These are phyloP conservation scores for Acromyrmex heyeri DNA, from an alignment of 1,140 invertebrate species.

Conservation along the genomic window DNA sequence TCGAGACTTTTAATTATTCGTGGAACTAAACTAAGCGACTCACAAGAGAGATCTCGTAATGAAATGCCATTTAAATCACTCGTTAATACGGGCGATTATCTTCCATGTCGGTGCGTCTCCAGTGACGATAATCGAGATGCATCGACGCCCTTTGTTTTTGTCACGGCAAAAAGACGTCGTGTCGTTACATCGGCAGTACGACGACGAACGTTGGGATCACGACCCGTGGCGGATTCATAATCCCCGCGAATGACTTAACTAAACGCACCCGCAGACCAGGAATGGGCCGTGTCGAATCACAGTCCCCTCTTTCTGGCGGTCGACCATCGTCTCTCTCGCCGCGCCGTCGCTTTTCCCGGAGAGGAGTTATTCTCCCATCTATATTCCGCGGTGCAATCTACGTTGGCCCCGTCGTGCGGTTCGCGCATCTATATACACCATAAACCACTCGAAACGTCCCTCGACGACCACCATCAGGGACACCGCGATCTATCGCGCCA, in stretches of 20 bases:
- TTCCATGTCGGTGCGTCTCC: conserved; percentile 43
- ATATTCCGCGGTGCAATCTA: conserved; percentile 77
- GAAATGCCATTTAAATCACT: conserved; percentile 55
- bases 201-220: conserved; percentile 63
- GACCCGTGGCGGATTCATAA: conserved; percentile 79
- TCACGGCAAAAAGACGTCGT: not conserved
- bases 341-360: conserved; percentile 35
- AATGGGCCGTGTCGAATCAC: conserved; percentile 79
- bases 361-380: conserved; percentile 78
- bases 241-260: conserved; percentile 82
- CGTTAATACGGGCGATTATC: conserved; percentile 44
- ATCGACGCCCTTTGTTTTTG: conserved; percentile 64
- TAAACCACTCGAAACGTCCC: conserved; percentile 77
- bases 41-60: conserved; percentile 29
- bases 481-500: conserved; percentile 40
- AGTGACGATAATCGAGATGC: conserved; percentile 1
- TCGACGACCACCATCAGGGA: conserved; percentile 64
- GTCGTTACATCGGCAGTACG: conserved; percentile 15
- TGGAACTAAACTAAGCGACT: not conserved
- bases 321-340: conserved; percentile 38
- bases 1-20: conserved; percentile 55
- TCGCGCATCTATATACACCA: conserved; percentile 70
- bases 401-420: conserved; percentile 62
- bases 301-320: conserved; percentile 45
- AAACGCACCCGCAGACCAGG: conserved; percentile 78